Conservation (phyloP, 2,888 invertebrate genomes). For the Candidula unifasciata region DNA sequence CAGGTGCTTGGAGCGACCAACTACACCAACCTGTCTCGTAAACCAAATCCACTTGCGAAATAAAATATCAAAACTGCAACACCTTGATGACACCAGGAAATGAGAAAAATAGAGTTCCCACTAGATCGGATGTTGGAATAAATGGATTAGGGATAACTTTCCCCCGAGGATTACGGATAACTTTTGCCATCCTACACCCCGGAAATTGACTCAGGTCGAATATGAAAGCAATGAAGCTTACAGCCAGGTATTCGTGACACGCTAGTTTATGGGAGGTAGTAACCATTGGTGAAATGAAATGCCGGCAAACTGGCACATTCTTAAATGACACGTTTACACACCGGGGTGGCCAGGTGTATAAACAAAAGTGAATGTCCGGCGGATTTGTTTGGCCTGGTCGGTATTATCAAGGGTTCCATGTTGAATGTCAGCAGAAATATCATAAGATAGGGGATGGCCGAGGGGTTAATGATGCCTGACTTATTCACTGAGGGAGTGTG, state of each 20-base stretch:
- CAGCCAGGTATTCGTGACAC: not conserved
- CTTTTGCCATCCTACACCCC: not conserved
- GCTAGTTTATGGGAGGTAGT: not conserved
- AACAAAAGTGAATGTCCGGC: not conserved
- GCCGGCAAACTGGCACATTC: slow-evolving; percentile 6
- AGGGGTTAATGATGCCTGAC: no score
- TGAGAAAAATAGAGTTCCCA: slow-evolving; percentile 30
- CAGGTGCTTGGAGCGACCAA: no score
- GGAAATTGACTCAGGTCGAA: slow-evolving; percentile 10
- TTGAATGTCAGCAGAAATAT: not conserved
- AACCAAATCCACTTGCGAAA: not conserved
- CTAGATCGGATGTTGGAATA: slow-evolving; percentile 1
- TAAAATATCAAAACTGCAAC: slow-evolving; percentile 28
- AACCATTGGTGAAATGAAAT: not conserved
- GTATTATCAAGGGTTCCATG: not conserved
- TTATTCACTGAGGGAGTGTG: no score
- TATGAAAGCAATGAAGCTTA: slow-evolving; percentile 11
- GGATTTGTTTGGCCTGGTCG: not conserved
- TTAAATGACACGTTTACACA: slow-evolving; percentile 11
- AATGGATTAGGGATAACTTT: slow-evolving; percentile 22
- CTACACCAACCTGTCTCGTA: not conserved
- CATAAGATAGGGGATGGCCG: no score
- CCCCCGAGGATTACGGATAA: slow-evolving; percentile 17
- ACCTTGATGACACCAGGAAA: slow-evolving; percentile 27
- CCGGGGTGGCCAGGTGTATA: slow-evolving; percentile 17